Base-by-base conservation (phyloP, 2,113 vertebrate genomes). In the Amblyornis subalaris region DNA sequence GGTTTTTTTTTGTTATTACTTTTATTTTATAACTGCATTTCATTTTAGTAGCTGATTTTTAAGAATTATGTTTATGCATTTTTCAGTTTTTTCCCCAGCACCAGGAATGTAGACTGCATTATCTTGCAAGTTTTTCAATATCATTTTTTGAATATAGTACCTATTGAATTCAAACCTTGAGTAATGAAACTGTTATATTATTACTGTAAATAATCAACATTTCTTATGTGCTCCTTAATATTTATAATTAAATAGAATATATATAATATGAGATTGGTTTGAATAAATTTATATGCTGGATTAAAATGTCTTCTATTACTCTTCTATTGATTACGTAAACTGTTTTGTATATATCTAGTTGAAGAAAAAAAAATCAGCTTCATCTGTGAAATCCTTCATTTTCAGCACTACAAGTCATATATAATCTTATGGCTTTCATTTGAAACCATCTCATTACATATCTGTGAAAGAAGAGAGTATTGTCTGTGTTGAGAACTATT, bases 401-500 rank as follows among this genome's bases (percentile, higher is more conserved):
- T 91, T 79, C 31, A 88, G 25, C 33, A 38, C 14, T n/a, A 22
- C 6, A 38, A 54, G 14, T 66, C n/a, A 11, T 6, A 16, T 36
- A 38, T 33, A 35, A 72, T 51, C 12, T 33, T 54, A 26, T 3
- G 1, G 6, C 33, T 93, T 89, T 91, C 6, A 57, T 75, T 33
- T 89, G 22, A 78, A 82, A 75, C 7, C 31, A 38, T 54, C 17
- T 85, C 12, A 36, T 72, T 29, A 12, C 17, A 12, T 85, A 24
- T 54, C 82, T 85, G 14, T 53, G 53, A 90, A 79, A 81, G 15
- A 78, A 60, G 26, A 50, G 3, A 9, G 1, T 62, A 12, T 66
- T 0, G 0, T 57, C 14, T 76, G 1, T 38, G 2, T 36, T 5
- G 3, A 65, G 38, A 82, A 35, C 38, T 85, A 26, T 54, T 79